These are phyloP conservation scores for Luehdorfia chinensis DNA, from an alignment of 1,140 invertebrate genomes.

Conservation along the genomic window DNA sequence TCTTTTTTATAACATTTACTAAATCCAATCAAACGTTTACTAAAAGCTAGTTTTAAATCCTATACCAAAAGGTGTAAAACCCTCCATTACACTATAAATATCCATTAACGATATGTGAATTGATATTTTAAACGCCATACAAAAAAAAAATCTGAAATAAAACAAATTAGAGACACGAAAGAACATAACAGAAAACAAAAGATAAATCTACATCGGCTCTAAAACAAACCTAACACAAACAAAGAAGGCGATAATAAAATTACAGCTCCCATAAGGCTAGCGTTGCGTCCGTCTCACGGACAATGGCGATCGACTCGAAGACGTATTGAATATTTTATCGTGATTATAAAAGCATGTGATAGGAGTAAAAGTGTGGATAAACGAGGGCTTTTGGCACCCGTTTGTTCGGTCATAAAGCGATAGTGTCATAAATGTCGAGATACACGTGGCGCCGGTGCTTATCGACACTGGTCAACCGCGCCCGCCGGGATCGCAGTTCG, in stretches of 20 bases:
- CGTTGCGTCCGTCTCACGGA: slow-evolving; percentile 17
- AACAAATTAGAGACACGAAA: slow-evolving; percentile 34
- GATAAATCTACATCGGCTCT: slow-evolving; percentile 27
- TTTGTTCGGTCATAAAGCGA: slow-evolving; percentile 33
- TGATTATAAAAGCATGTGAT: slow-evolving; percentile 60
- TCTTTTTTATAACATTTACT: too few species aligned
- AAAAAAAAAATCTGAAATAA: too few species aligned
- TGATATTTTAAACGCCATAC: neutral
- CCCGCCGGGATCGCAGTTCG: slow-evolving; percentile 18
- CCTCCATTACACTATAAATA: too few species aligned
- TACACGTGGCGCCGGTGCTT: slow-evolving; percentile 46
- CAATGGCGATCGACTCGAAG: slow-evolving; percentile 31
- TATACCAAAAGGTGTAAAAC: too few species aligned
- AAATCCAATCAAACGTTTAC: too few species aligned
- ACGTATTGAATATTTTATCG: slow-evolving; percentile 40
- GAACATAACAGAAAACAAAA: slow-evolving; percentile 44
- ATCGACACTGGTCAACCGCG: slow-evolving; percentile 25
- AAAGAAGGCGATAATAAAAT: slow-evolving; percentile 64
- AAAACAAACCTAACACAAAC: slow-evolving; percentile 27
- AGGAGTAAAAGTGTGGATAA: slow-evolving; percentile 59
- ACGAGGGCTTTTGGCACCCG: slow-evolving; percentile 72
- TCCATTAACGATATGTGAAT: too few species aligned
- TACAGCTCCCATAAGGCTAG: slow-evolving; percentile 28
- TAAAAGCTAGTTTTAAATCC: too few species aligned
- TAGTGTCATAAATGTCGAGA: slow-evolving; percentile 37